Evolutionary conservation across 2,797 vertebrate genomes (phyloP).

Genomic region (Propithecus perrieri): DNA sequence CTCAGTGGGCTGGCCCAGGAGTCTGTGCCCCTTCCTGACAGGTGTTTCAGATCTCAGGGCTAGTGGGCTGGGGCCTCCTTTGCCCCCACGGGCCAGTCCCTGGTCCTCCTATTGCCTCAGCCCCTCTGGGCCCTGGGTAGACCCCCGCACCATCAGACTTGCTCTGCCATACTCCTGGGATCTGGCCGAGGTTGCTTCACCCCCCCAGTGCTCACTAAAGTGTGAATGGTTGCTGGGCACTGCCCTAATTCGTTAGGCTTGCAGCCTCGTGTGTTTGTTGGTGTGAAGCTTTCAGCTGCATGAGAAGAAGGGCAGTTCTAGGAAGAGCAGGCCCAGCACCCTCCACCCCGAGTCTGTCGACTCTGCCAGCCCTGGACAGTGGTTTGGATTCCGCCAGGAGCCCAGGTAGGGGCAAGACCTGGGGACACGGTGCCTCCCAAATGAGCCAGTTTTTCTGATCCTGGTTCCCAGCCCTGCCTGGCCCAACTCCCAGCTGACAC

Average conservation of each 20-base stretch:
- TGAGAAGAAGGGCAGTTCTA: neutral
- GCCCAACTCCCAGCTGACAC: neutral
- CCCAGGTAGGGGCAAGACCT: neutral
- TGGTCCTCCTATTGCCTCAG: neutral
- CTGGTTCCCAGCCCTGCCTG: neutral
- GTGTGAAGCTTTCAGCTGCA: neutral
- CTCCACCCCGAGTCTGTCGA: no score
- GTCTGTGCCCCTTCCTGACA: neutral
- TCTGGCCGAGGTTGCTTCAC: neutral
- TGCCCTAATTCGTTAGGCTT: neutral
- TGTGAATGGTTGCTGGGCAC: neutral
- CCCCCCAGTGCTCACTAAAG: neutral
- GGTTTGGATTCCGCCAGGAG: neutral
- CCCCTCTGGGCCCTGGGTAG: neutral
- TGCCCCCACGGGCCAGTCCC: neutral
- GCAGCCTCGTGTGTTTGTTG: neutral
- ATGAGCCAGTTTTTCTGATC: neutral
- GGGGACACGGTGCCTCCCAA: neutral
- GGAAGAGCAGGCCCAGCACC: neutral
- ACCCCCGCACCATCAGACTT: neutral
- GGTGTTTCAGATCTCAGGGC: neutral
- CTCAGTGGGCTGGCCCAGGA: neutral
- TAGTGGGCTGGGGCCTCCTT: neutral
- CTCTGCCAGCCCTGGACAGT: neutral
- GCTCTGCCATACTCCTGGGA: neutral